Evolutionary conservation across 2,888 invertebrate species (phyloP).

Genomic region (Glaucopsyche alexis): DNA sequence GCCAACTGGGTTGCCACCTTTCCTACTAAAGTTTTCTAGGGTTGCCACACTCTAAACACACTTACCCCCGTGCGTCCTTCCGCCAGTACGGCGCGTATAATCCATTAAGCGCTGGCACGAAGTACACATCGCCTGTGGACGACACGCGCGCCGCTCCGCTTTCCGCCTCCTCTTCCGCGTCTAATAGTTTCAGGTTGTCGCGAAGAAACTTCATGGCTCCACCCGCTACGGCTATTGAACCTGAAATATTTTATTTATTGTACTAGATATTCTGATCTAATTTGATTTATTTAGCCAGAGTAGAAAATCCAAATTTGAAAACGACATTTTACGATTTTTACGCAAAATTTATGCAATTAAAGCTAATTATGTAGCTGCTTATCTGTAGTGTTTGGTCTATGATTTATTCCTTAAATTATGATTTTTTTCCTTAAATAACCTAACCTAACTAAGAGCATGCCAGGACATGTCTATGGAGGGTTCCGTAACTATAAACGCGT

Average conservation of each 20-base stretch:
- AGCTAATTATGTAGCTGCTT: too few relatives aligned
- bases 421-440: too few relatives aligned
- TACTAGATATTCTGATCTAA: too few relatives aligned
- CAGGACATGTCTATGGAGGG: too few relatives aligned
- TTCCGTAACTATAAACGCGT: too few relatives aligned
- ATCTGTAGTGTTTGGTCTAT: too few relatives aligned
- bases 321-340: too few relatives aligned
- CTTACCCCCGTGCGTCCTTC: slow-evolving; percentile 94
- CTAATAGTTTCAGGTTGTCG: slow-evolving; percentile 93
- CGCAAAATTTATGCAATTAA: too few relatives aligned
- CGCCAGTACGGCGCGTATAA: slow-evolving; percentile 99
- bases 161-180: slow-evolving; percentile 85
- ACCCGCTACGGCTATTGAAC: slow-evolving; percentile 95
- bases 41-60: slow-evolving; percentile 47
- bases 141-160: slow-evolving; percentile 88
- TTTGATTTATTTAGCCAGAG: too few relatives aligned
- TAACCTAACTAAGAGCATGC: too few relatives aligned
- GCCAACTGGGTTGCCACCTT: neutral
- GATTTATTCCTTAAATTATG: too few relatives aligned
- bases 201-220: slow-evolving; percentile 95
- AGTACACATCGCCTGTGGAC: slow-evolving; percentile 96
- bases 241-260: slow-evolving; percentile 46
- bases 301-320: too few relatives aligned
- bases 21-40: neutral
- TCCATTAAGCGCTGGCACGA: slow-evolving; percentile 98